These are phyloP conservation scores for Aradus depressus DNA, from an alignment of 2,888 invertebrate genomes.

Conservation along the genomic window DNA sequence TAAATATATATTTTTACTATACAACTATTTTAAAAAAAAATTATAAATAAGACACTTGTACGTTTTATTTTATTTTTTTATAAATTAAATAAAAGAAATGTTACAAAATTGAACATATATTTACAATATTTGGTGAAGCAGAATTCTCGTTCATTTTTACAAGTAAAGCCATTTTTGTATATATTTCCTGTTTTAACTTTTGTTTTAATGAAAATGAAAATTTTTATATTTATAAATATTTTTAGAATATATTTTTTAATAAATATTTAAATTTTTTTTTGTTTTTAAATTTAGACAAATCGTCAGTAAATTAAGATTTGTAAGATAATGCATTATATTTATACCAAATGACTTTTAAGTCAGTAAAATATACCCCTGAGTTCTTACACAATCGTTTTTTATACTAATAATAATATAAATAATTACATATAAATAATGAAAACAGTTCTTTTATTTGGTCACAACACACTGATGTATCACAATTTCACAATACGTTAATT, in stretches of 20 bases:
- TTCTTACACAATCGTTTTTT: conserved; percentile 9
- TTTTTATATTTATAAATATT: no score
- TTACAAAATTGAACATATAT: conserved; percentile 18
- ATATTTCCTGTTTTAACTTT: no score
- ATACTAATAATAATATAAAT: conserved; percentile 8
- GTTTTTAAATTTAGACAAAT: no score
- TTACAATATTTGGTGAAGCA: conserved; percentile 18
- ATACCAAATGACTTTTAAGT: no score
- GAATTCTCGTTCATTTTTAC: not conserved
- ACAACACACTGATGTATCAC: conserved; percentile 16
- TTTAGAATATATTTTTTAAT: no score
- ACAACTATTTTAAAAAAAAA: conserved; percentile 12
- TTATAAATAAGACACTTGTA: conserved; percentile 10
- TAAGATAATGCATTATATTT: no score
- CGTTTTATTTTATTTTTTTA: conserved; percentile 4
- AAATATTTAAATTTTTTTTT: no score
- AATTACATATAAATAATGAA: conserved; percentile 3
- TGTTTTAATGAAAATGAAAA: no score
- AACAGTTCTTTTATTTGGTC: conserved; percentile 16
- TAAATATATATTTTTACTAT: conserved; percentile 13
- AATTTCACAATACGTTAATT: conserved; percentile 9
- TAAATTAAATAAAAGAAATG: conserved; percentile 6
- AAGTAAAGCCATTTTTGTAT: not conserved
- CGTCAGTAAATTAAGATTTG: no score
- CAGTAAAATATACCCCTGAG: conserved; percentile 13